Evolutionary conservation across 2,113 vertebrate species (phyloP).

Genomic region (Shinisaurus crocodilurus): DNA sequence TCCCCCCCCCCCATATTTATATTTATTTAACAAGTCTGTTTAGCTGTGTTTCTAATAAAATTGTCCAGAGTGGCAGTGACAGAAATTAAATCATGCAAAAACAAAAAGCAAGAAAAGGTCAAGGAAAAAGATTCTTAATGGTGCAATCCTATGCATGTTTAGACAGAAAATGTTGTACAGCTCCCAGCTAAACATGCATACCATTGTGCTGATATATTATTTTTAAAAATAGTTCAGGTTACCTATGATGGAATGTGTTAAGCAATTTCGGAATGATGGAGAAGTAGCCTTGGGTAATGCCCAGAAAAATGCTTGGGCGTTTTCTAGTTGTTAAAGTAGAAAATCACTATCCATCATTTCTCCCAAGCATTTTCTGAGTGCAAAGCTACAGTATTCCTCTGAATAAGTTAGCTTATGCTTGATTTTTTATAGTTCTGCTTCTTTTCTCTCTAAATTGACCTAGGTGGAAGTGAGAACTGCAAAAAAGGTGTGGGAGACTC

Average conservation of each 20-base stretch:
- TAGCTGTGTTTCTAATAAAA: neutral
- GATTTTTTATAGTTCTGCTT: neutral
- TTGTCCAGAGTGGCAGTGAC: neutral
- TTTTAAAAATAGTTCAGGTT: too few relatives aligned
- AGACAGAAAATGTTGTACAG: neutral
- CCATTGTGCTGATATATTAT: too few relatives aligned
- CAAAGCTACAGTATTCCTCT: neutral
- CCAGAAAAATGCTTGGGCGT: too few relatives aligned
- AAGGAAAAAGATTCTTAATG: neutral
- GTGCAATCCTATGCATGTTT: too few relatives aligned
- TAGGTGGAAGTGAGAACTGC: conserved; percentile 81
- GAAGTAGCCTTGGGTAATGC: neutral
- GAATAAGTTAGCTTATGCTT: neutral
- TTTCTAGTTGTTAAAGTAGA: too few relatives aligned
- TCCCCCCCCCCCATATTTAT: neutral
- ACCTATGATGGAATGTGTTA: too few relatives aligned
- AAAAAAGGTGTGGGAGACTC: conserved; percentile 87
- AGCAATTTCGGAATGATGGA: too few relatives aligned
- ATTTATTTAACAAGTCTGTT: neutral
- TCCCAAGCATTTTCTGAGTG: too few relatives aligned
- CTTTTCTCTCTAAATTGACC: conserved; percentile 30
- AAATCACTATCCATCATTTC: too few relatives aligned
- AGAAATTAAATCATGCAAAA: neutral
- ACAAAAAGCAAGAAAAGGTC: neutral
- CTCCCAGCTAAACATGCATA: too few relatives aligned